Evolutionary conservation across 2,888 invertebrate species (phyloP), one percentile per base, ranked within the genome.

Genomic region (Apamea monoglypha): DNA sequence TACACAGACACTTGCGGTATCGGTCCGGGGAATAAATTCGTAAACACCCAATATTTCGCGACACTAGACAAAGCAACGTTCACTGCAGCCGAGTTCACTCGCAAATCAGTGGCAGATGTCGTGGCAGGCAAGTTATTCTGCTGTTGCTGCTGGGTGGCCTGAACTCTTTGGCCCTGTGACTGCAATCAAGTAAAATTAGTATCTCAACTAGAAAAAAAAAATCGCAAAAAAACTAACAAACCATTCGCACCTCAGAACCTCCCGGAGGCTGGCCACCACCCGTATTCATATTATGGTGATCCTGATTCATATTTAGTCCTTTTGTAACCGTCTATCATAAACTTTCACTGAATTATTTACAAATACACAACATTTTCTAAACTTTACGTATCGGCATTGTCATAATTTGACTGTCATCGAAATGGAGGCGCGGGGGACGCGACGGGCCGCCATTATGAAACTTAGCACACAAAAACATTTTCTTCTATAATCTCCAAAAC

Each of bases 1-100:
- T 98, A 98, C 76, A 98, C 98, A 70, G 98, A 98, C 75, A 98
- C 98, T 97, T 98, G 98, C 81, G 98, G 98, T 94, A 98, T 97
- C 74, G 98, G 98, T 80, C 98, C 98, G 77, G 98, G 98, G 93
- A 98, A 98, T 88, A 98, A 97, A 97, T 98, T 98, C 84, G 98
- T 98, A 94, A 98, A 97, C 93, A 98, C 98, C 98, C 98, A 98
- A 95, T 98, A 98, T 95, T 98, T 98, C 87, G 98, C 98, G 92
- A 98, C 98, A 96, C 97, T 98, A 93, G 98, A 98, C 96, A 98
- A 97, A 92, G 98, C 98, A 91, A 98, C 98, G 93, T 97, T 97
- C 87, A 98, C 97, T 80, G 97, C 97, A 72, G 97, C 97, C 0
- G 97, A 97, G 92, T 97, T 97, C 68, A 97, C 97, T 91, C 97